These are phyloP conservation scores for Astropecten irregularis DNA, from an alignment of 53 echinoderm and acorn worm species.

Conservation along the genomic window DNA sequence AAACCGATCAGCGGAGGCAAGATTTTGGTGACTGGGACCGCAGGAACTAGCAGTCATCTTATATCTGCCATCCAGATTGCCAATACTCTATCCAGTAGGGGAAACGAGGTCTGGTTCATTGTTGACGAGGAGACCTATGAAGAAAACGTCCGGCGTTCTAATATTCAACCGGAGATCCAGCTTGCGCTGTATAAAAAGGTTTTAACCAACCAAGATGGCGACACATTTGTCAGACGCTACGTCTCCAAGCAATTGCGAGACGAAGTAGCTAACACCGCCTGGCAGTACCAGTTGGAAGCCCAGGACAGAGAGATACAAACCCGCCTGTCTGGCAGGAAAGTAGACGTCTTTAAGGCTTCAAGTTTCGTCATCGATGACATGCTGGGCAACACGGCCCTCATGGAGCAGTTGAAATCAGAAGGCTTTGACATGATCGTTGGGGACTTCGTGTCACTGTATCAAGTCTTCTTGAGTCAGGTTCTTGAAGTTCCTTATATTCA, in stretches of 20 bases:
- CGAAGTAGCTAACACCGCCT: neutral
- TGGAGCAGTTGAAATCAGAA: neutral
- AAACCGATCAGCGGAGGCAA: no score
- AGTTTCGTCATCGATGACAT: neutral
- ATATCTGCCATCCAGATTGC: neutral
- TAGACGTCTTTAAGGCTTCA: neutral
- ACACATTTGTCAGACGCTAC: neutral
- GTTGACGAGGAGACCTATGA: neutral
- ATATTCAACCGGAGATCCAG: neutral
- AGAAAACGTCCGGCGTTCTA: neutral
- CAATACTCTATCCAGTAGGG: neutral
- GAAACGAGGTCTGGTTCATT: constrained; percentile 22
- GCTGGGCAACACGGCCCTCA: neutral
- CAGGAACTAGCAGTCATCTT: neutral
- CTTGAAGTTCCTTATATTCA: neutral
- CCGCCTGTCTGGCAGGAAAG: neutral
- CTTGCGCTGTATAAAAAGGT: neutral
- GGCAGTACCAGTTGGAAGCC: constrained; percentile 1
- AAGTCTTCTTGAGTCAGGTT: constrained; percentile 8
- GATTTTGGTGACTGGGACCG: neutral
- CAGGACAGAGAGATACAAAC: neutral
- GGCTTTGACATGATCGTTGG: constrained; percentile 31
- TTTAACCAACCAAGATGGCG: neutral
- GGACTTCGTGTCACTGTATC: constrained; percentile 10
- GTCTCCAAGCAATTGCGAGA: neutral